phyloP scores from a whole-genome alignment of 53 echinoderm and acorn worm species.

The Paelopatides confundens region DNA sequence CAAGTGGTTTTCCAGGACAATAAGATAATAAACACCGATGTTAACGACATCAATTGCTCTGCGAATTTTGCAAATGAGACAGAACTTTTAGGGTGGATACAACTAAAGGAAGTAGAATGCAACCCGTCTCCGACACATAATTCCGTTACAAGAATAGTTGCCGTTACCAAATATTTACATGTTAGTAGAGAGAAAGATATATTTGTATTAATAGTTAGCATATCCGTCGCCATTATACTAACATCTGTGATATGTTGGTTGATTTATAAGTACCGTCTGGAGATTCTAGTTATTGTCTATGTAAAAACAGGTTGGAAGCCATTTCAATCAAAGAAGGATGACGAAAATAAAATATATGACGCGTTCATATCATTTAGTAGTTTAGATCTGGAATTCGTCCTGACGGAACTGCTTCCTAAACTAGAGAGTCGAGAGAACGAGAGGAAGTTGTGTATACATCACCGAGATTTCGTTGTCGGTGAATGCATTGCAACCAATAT shows the following conservation, averaged over 20 bases:
- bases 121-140: background rate
- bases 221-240: background rate
- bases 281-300: slow-evolving; percentile 64
- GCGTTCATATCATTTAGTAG: slow-evolving; percentile 82
- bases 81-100: background rate
- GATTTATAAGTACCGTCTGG: slow-evolving; percentile 31
- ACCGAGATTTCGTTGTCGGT: slow-evolving; percentile 79
- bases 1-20: background rate
- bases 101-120: background rate
- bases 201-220: background rate
- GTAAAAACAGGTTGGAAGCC: slow-evolving; percentile 23
- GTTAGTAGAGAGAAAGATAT: too few relatives aligned
- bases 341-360: slow-evolving; percentile 62
- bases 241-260: background rate
- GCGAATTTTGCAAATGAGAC: slow-evolving; percentile 1
- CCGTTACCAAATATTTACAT: too few relatives aligned
- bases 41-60: background rate
- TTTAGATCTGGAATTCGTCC: slow-evolving; percentile 64
- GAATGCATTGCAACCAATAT: slow-evolving; percentile 77
- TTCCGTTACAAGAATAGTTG: background rate
- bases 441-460: slow-evolving; percentile 65
- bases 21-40: background rate
- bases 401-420: slow-evolving; percentile 57
- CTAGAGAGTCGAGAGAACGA: slow-evolving; percentile 63
- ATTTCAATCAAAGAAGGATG: background rate